Conservation (phyloP, 2,797 vertebrate species). For the Thaleichthys pacificus region DNA sequence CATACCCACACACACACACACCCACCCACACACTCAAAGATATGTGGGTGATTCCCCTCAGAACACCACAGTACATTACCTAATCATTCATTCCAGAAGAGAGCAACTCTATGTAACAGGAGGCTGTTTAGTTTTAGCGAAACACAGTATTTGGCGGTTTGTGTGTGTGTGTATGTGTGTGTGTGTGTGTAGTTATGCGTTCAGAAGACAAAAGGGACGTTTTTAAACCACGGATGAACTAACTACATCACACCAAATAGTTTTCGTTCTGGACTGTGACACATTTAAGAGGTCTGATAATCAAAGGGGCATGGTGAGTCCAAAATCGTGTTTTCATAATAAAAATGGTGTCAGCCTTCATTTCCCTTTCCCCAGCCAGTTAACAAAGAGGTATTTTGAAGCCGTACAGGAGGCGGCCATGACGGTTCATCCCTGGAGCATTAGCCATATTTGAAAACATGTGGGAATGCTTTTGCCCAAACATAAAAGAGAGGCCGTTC, state of each 20-base stretch:
- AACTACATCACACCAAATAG: constrained; percentile 16
- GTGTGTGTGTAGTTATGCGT: constrained; percentile 7
- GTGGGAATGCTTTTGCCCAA: constrained; percentile 85
- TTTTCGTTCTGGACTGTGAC: constrained; percentile 46
- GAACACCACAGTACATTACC: constrained; percentile 48
- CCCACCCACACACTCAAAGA: constrained; percentile 18
- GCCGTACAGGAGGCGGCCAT: constrained; percentile 65
- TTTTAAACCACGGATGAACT: constrained; percentile 33
- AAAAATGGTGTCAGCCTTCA: constrained; percentile 86
- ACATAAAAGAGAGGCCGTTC: constrained; percentile 79
- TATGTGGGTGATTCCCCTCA: constrained; percentile 48
- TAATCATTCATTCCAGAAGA: constrained; percentile 58
- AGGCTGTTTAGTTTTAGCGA: constrained; percentile 56
- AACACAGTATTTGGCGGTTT: constrained; percentile 50
- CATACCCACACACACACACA: constrained; percentile 4
- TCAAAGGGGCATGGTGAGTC: constrained; percentile 63
- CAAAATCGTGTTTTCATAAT: constrained; percentile 82
- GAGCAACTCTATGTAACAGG: constrained; percentile 51
- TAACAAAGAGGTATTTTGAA: constrained; percentile 84
- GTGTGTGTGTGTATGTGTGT: constrained; percentile 25
- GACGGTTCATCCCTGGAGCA: constrained; percentile 80
- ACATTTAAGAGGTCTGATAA: constrained; percentile 62
- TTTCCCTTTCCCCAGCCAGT: constrained; percentile 78
- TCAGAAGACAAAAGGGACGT: constrained; percentile 17
- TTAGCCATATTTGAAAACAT: constrained; percentile 85